phyloP scores from a whole-genome alignment of 2,113 vertebrate genomes.

The Caretta caretta region DNA sequence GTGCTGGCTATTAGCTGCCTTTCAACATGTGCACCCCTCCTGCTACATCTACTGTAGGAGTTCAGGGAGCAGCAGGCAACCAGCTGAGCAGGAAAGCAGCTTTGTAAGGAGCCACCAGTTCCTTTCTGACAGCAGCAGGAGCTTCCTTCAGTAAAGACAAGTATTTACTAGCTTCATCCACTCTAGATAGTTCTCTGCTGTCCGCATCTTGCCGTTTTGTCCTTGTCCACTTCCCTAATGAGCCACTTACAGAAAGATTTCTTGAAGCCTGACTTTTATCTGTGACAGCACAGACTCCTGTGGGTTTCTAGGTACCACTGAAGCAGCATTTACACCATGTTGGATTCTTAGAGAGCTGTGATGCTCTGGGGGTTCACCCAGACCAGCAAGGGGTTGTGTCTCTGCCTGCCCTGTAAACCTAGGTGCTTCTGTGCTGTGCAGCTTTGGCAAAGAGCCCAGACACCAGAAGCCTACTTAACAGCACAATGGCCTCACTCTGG shows the following conservation, averaged over 20 bases:
- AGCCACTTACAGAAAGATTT: neutral
- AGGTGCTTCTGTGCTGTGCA: neutral
- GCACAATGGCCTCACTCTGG: neutral
- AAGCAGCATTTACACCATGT: neutral
- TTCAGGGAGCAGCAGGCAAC: conserved; percentile 45
- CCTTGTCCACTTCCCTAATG: neutral
- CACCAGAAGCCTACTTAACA: neutral
- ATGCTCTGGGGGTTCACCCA: neutral
- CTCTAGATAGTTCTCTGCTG: neutral
- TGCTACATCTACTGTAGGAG: neutral
- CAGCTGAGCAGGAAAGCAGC: neutral
- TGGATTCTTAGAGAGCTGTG: neutral
- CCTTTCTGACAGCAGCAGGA: conserved; percentile 18
- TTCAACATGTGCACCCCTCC: neutral
- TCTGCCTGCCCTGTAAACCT: neutral
- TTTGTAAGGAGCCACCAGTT: neutral
- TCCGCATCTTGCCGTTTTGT: neutral
- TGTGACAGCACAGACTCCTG: neutral
- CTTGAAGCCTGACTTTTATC: neutral
- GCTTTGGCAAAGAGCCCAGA: neutral
- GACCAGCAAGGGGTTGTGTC: neutral
- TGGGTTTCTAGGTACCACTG: neutral
- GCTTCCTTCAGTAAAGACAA: conserved; percentile 24
- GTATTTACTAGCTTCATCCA: neutral
- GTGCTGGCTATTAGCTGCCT: neutral